Base-by-base conservation (phyloP, 2,888 invertebrate species). In the Apamea anceps region DNA sequence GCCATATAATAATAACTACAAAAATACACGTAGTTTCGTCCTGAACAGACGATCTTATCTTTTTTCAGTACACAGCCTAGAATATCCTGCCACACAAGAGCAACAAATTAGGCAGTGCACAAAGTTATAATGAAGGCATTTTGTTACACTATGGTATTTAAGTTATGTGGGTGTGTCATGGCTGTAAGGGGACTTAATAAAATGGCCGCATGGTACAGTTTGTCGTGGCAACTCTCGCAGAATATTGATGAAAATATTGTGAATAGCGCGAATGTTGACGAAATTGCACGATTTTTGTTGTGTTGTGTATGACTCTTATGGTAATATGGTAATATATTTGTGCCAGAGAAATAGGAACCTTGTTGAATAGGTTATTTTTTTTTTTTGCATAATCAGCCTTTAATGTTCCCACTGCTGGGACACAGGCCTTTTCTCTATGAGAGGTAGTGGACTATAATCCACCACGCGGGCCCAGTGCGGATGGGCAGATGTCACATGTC, bases 221-320 rank as follows among this genome's bases (percentile, higher is more conserved):
- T 86, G 88, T 76, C 77, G 86, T 54, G 45, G 68, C 62, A 72
- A 79, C 81, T 81, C 80, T 80, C 63, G 63, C 79, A 75, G 91
- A 91, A 91, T 91, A 90, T 89, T 89, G 89, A 92, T 91, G 88
- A 87, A 84, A 85, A 42, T 71, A 42, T 86, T 76, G 75, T 79
- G 74, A 75, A 77, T 66, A 65, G 65, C 70, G 51, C 54, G 71
- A 63, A 42, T 45, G 18, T 68, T 72, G 71, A 42, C 74, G 48
- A 72, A 51, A 80, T 76, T 62, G 18, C 21, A 72, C 32, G 37
- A 51, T 28, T 77, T 84, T 77, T 63, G n/a, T 32, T n/a, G 15
- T 15, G 8, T 54, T 70, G 15, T 70, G 21, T 21, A 45, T 18
- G 7, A 70, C 21, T 28, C 12, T 28, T 66, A 48, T 42, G 37